Evolutionary conservation across 2,888 invertebrate species (phyloP), one percentile per base, ranked within the genome.

Genomic region (Spisula subtruncata): DNA sequence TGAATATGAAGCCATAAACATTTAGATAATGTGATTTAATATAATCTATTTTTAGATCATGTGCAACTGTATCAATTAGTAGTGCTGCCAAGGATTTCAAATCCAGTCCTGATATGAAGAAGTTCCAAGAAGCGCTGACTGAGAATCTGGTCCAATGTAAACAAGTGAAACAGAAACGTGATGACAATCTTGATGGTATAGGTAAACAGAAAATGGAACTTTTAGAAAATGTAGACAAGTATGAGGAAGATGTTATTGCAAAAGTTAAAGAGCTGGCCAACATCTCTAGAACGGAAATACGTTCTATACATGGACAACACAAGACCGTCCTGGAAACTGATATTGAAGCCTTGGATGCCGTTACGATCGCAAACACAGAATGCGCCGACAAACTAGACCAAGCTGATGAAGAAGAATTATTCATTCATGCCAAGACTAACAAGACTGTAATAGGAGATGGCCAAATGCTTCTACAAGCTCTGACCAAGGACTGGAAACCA

Each of bases 1-100:
- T n/a, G n/a, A n/a, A n/a, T 41, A 41, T 41, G 41, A 41, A 8
- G 41, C 8, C 41, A 41, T 41, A 41, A 41, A 41, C 41, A 41
- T n/a, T n/a, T 41, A 41, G 41, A 41, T 41, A 41, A 41, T 41
- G 41, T 41, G 41, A 2, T n/a, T 41, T 2, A 41, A 41, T 41
- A 41, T 41, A 41, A 41, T 51, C 12, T 51, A 51, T 51, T 51
- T n/a, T 51, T 51, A 83, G 83, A 66, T 35, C 56, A 66, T 83
- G 83, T 83, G 41, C 66, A 18, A 60, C 60, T 66, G 41, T 20
- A 60, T 83, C 41, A 60, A 46, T 46, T 25, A 41, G n/a, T 56
- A 46, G 0, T 25, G 83, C n/a, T n/a, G 83, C 66, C 18, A 83
- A 83, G 25, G 83, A 66, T 41, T 66, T 60, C 66, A 83, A 83